Base-by-base conservation (phyloP, 2,113 vertebrate genomes). In the Dromas ardeola region DNA sequence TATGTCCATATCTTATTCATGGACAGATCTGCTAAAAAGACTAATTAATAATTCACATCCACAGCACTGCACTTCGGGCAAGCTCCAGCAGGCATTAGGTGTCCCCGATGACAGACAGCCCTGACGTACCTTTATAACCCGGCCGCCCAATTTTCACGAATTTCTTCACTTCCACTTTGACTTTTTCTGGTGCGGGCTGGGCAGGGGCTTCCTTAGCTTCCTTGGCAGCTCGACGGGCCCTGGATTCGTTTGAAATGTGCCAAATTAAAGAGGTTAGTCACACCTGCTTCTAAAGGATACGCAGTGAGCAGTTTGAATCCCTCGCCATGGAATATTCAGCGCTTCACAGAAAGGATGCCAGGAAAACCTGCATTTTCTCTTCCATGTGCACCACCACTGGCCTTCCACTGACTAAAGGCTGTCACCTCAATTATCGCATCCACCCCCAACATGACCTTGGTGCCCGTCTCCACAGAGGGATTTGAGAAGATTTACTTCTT, bases 141-240 rank as follows among this genome's bases (percentile, higher is more conserved):
- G 99, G 99, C 18, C 99, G 98, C 13, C 99, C 99, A 5, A 99
- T 99, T 97, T 99, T 99, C 83, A 99, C 99, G 97, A 99, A 99
- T 83, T 99, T 99, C 97, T 99, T 99, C 78, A 99, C 99, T 91
- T 99, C 99, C 69, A 99, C 99, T 93, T 99, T 99, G 62, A 99
- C 99, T 77, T 99, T 99, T 38, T 99, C 99, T 0, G 99, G 99
- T 0, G 99, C 99, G 1, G 99, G 99, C 93, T 99, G 99, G 81
- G 99, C 99, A 2, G 99, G 99, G 61, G 99, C 99, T 88, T 99
- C 99, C 95, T 99, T 99, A 5, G 99, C 99, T 58, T 99, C 99
- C 96, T 99, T 99, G 65, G 99, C 99, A 83, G 96, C 97, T 90
- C 96, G 88, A 3, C 97, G 94, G 26, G 96, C 97, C 91, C 96